These are phyloP conservation scores for Gymnocheta viridis DNA, from an alignment of 2,888 invertebrate genomes.

Conservation along the genomic window DNA sequence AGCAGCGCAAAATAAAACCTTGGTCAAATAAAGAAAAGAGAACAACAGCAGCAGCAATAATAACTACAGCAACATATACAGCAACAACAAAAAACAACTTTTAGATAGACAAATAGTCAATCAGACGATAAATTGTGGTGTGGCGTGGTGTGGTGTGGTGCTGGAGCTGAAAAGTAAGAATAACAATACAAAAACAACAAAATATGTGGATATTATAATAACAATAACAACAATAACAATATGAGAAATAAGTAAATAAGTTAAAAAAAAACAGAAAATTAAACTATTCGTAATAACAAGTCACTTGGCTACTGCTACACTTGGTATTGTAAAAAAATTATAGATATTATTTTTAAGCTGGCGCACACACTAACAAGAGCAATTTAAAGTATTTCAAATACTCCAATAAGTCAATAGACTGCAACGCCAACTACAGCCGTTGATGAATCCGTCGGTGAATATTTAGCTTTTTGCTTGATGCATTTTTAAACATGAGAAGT, in stretches of 20 bases:
- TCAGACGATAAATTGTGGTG: slow-evolving; percentile 59
- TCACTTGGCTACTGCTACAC: slow-evolving; percentile 32
- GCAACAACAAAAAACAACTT: slow-evolving; percentile 22
- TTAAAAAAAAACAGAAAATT: slow-evolving; percentile 39
- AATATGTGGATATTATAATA: slow-evolving; percentile 24
- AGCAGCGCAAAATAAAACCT: slow-evolving; percentile 75
- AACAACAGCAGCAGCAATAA: slow-evolving; percentile 42
- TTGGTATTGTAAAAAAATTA: slow-evolving; percentile 31
- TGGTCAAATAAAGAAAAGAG: slow-evolving; percentile 73
- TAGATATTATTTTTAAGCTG: neutral
- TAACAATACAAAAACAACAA: slow-evolving; percentile 35
- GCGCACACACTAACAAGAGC: slow-evolving; percentile 18
- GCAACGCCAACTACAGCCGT: slow-evolving; percentile 20
- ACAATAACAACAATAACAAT: slow-evolving; percentile 21
- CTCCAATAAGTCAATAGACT: slow-evolving; percentile 60
- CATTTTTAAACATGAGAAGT: neutral
- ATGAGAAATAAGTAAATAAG: slow-evolving; percentile 43
- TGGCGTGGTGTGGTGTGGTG: slow-evolving; percentile 31
- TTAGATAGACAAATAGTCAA: slow-evolving; percentile 63
- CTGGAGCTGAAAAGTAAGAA: slow-evolving; percentile 48
- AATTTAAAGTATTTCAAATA: slow-evolving; percentile 53
- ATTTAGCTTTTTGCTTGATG: neutral
- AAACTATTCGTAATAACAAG: slow-evolving; percentile 46
- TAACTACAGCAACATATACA: slow-evolving; percentile 27
- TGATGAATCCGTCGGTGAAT: neutral